phyloP scores from a whole-genome alignment of 2,888 invertebrate genomes.

The Brachynemurus nebulosus region DNA sequence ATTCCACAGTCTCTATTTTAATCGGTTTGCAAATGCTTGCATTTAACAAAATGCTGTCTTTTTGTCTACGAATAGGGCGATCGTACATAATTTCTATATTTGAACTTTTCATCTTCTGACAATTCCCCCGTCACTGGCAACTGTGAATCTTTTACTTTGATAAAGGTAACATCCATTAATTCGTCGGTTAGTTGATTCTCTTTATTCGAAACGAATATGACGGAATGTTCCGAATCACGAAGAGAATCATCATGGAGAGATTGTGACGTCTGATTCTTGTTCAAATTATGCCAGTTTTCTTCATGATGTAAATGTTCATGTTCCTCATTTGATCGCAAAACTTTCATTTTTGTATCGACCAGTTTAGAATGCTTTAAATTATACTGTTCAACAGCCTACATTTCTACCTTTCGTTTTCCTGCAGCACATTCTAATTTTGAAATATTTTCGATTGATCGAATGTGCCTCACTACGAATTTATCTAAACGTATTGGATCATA shows the following conservation, averaged over 20 bases:
- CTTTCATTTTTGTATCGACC: too few species aligned
- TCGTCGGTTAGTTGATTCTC: too few species aligned
- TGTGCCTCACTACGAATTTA: conserved; percentile 14
- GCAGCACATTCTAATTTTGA: conserved; percentile 11
- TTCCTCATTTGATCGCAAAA: too few species aligned
- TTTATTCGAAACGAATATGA: too few species aligned
- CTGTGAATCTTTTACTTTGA: too few species aligned
- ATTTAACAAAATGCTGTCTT: not conserved
- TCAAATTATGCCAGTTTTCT: too few species aligned
- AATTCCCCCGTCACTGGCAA: too few species aligned
- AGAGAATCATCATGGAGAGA: not conserved
- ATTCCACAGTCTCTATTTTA: not conserved
- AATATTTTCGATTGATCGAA: conserved; percentile 11
- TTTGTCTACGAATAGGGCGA: not conserved
- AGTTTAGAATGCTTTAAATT: too few species aligned
- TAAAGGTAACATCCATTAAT: too few species aligned
- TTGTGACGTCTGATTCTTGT: too few species aligned
- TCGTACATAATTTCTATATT: not conserved
- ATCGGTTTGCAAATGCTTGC: not conserved
- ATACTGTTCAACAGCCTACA: not conserved
- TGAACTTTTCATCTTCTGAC: not conserved
- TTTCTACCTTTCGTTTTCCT: not conserved
- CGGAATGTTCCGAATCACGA: not conserved
- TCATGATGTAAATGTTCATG: too few species aligned
- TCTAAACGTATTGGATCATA: conserved; percentile 11